phyloP scores from a whole-genome alignment of 2,888 invertebrate species.

The Chrysomela aeneicollis region DNA sequence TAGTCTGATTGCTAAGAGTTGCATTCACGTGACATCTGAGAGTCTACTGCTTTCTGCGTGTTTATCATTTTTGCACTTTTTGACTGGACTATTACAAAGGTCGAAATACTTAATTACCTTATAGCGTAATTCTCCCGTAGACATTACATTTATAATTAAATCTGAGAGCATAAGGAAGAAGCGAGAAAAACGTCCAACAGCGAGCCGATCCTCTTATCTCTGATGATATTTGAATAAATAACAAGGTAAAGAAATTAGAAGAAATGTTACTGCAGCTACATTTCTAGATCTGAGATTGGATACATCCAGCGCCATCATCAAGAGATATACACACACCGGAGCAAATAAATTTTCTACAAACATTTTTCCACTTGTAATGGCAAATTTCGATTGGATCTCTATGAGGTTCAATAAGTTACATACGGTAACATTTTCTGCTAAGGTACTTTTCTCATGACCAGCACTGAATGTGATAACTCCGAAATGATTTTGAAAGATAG shows the following conservation, averaged over 20 bases:
- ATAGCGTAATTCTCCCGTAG: conserved; percentile 40
- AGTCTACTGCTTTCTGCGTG: too few species aligned
- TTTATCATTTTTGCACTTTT: too few species aligned
- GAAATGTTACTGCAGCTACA: conserved; percentile 24
- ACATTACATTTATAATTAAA: conserved; percentile 46
- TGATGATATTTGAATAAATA: conserved; percentile 40
- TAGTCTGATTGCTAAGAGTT: too few species aligned
- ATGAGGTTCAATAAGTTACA: too few species aligned
- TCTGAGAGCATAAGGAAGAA: conserved; percentile 45
- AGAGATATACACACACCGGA: neutral
- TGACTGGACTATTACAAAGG: conserved; percentile 25
- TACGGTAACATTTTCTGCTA: too few species aligned
- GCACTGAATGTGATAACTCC: too few species aligned
- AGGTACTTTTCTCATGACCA: too few species aligned
- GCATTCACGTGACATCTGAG: too few species aligned
- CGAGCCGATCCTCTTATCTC: conserved; percentile 38
- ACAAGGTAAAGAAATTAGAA: conserved; percentile 35
- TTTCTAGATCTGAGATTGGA: conserved; percentile 2
- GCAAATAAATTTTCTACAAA: neutral
- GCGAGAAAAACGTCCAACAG: conserved; percentile 37
- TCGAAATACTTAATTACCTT: conserved; percentile 41
- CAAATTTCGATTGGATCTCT: too few species aligned
- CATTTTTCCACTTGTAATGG: too few species aligned
- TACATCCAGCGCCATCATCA: neutral
- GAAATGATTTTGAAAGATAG: too few species aligned